Evolutionary conservation across 1,140 invertebrate species (phyloP), one percentile per base, ranked within the genome.

Genomic region (Aphis gossypii): DNA sequence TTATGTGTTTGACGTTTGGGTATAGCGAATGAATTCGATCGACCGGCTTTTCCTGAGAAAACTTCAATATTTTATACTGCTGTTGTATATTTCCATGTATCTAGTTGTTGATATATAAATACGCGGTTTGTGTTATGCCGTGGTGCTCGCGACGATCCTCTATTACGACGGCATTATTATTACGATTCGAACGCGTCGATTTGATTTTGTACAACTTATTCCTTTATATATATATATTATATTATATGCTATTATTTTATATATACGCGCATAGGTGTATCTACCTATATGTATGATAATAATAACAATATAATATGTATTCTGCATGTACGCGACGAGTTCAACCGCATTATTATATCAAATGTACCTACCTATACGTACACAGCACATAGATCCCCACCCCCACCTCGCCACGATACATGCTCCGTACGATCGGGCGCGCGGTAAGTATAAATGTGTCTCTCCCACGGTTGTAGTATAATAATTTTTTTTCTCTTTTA

Each of bases 401-500:
- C 14, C 14, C 60, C 14, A n/a, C 60, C 14, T 11, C 14, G 11
- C 14, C 11, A 3, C 1, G 30, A 76, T 76, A 76, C 60, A 76
- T 14, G 60, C 60, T 76, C n/a, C 60, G 30, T 76, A 76, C 30
- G 30, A 76, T 30, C 30, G 60, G 30, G 60, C 60, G 60, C 60
- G 60, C 60, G 60, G 60, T 76, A n/a, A 30, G 84, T 44, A 38
- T 83, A 87, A 87, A 88, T 41, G 87, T 89, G 51, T 90, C 51
- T 90, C 89, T 90, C 89, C 89, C 89, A 90, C 89, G 89, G 89
- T 90, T 60, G 89, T 56, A 54, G 48, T 51, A 56, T 88, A 89
- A 83, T 35, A 84, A 84, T 35, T 41, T 48, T 68, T 41, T 60
- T 46, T 60, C 20, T 60, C 20, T 60, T 90, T 60, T 68, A 68